These are phyloP conservation scores for Oenanthe oenanthe DNA, from an alignment of 2,113 vertebrate genomes.

Conservation along the genomic window DNA sequence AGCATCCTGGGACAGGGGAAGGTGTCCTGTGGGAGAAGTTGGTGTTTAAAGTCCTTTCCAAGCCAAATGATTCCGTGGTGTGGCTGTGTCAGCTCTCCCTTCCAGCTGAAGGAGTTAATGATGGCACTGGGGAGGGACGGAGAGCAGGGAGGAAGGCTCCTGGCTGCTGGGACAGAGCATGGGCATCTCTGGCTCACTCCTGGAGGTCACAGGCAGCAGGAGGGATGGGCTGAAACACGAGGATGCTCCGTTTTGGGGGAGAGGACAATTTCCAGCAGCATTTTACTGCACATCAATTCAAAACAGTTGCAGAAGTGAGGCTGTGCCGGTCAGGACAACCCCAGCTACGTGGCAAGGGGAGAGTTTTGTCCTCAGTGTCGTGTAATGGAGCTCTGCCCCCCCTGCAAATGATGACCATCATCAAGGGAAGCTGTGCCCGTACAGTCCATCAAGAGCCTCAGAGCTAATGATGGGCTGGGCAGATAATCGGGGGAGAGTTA, in stretches of 20 bases:
- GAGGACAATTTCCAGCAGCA: background rate
- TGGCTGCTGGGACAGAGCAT: background rate
- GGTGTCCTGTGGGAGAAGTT: background rate
- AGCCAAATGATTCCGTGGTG: accelerated
- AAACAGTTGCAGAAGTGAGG: background rate
- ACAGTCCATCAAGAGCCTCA: slow-evolving; percentile 69
- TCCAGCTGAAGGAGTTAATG: background rate
- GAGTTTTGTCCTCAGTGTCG: slow-evolving; percentile 13
- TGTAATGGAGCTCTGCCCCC: slow-evolving; percentile 29
- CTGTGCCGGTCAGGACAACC: background rate
- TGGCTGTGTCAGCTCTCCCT: background rate
- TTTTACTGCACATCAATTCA: background rate
- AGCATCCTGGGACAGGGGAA: background rate
- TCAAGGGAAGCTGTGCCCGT: slow-evolving; percentile 31
- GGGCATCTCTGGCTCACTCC: background rate
- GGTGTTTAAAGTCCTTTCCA: background rate
- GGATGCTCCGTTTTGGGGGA: background rate
- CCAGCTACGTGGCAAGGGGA: background rate
- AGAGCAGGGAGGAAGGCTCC: background rate
- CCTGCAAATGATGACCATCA: slow-evolving; percentile 48
- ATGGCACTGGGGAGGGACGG: background rate
- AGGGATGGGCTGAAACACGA: accelerated
- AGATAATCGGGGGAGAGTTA: slow-evolving; percentile 91
- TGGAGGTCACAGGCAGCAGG: background rate
- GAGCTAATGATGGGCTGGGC: slow-evolving; percentile 86